Evolutionary conservation across 2,113 vertebrate species (phyloP).

Genomic region (Tupaia tana): DNA sequence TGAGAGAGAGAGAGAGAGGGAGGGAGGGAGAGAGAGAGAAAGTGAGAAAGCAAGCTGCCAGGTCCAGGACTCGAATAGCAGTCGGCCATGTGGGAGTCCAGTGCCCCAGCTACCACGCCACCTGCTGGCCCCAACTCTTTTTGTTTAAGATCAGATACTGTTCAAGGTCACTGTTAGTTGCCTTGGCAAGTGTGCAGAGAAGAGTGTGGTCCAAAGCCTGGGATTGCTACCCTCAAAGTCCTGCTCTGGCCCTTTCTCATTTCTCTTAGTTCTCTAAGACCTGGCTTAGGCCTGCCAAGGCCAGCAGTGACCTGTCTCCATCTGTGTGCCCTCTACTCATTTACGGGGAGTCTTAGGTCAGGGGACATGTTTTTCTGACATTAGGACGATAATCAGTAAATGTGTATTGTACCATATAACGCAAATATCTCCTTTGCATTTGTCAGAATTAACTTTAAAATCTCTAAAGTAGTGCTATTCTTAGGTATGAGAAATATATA

Average conservation of each 20-base stretch:
- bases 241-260: fast-evolving
- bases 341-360: too few species aligned
- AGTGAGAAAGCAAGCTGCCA: too few species aligned
- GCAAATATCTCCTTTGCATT: not conserved
- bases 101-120: too few species aligned
- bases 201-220: fast-evolving
- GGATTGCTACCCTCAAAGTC: not conserved
- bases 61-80: too few species aligned
- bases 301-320: fast-evolving
- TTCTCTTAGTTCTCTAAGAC: fast-evolving
- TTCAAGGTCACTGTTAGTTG: not conserved
- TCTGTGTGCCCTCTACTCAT: not conserved
- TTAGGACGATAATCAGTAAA: not conserved
- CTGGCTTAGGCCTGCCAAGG: not conserved
- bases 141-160: not conserved
- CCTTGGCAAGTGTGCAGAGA: not conserved
- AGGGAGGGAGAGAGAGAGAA: too few species aligned
- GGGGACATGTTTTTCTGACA: not conserved
- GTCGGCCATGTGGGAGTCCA: too few species aligned
- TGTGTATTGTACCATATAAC: not conserved
- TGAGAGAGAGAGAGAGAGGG: too few species aligned
- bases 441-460: not conserved
- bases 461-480: not conserved
- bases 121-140: too few species aligned
- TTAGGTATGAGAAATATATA: not conserved